A percentile compares a stretch with the other conserved stretches of the same genome.
Evolutionary conservation across 2,888 invertebrate species (phyloP).

Genomic region (Stegana nigrithorax): DNA sequence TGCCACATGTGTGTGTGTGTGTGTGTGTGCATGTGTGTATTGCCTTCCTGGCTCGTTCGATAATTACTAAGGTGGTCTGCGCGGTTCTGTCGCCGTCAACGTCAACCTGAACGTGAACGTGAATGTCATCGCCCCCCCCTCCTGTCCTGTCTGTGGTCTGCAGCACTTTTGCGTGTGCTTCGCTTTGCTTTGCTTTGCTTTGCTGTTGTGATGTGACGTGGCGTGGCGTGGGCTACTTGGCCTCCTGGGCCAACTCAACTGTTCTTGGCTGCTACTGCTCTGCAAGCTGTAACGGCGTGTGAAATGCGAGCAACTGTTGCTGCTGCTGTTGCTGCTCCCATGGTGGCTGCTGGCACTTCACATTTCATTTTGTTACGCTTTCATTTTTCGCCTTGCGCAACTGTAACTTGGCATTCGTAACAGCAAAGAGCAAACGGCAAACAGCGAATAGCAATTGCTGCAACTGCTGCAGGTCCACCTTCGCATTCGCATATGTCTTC

Average conservation of each 20-base stretch:
- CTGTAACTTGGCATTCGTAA: not conserved
- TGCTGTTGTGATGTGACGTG: slow-evolving; percentile 43
- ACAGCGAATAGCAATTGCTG: not conserved
- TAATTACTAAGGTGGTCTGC: slow-evolving; percentile 25
- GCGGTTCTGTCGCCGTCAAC: too few species aligned
- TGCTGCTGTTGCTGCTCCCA: too few species aligned
- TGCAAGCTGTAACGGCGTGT: not conserved
- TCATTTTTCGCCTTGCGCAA: too few species aligned
- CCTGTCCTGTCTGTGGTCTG: too few species aligned
- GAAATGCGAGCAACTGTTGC: too few species aligned
- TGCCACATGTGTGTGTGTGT: not conserved
- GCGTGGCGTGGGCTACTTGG: slow-evolving; percentile 54
- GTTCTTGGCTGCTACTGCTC: not conserved
- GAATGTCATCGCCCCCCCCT: slow-evolving; percentile 22
- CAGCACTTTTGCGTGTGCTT: not conserved
- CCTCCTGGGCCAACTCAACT: not conserved
- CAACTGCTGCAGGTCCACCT: too few species aligned
- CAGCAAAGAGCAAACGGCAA: not conserved
- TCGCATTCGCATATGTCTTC: not conserved
- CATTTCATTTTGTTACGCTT: slow-evolving; percentile 3
- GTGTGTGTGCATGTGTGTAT: not conserved
- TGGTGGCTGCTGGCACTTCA: slow-evolving; percentile 1
- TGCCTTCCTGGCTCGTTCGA: slow-evolving; percentile 21
- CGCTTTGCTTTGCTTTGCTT: too few species aligned
- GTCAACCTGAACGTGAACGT: too few species aligned